A percentile compares a stretch with the other conserved stretches of the same genome.
Evolutionary conservation across 2,888 invertebrate genomes (phyloP).

Genomic region (Trilocha varians): DNA sequence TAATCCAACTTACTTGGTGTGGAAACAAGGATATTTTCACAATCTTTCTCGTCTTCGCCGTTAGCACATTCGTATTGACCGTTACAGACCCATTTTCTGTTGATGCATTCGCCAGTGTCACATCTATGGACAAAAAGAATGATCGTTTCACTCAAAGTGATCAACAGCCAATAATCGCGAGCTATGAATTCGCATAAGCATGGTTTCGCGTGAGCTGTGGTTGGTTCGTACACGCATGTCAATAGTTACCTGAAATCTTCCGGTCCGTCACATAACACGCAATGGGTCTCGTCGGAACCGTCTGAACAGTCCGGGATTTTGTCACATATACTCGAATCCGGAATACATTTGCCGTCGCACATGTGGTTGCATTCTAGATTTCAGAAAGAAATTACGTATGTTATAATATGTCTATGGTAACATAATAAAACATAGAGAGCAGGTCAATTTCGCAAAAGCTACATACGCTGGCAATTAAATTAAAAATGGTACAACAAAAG

Average conservation of each 20-base stretch:
- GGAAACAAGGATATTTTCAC: constrained; percentile 50
- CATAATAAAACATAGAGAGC: too few relatives aligned
- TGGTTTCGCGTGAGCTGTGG: constrained; percentile 4
- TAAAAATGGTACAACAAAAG: too few relatives aligned
- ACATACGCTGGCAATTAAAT: too few relatives aligned
- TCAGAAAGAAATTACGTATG: background rate
- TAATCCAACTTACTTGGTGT: constrained; percentile 28
- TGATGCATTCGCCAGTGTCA: constrained; percentile 61
- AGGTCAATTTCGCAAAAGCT: too few relatives aligned
- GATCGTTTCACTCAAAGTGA: constrained; percentile 9
- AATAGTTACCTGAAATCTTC: constrained; percentile 54
- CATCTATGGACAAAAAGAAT: constrained; percentile 43
- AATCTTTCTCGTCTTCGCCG: constrained; percentile 69
- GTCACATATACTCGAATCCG: constrained; percentile 74
- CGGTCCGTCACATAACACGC: constrained; percentile 41
- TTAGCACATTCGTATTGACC: constrained; percentile 71
- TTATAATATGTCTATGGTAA: constrained; percentile 7
- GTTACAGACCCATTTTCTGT: constrained; percentile 67
- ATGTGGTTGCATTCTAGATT: constrained; percentile 27
- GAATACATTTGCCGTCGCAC: constrained; percentile 76
- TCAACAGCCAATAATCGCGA: constrained; percentile 3
- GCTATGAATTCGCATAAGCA: constrained; percentile 14
- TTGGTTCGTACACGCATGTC: constrained; percentile 2
- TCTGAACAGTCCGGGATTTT: constrained; percentile 72
- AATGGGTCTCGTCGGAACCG: constrained; percentile 68